phyloP scores from a whole-genome alignment of 2,113 vertebrate species.

The Perca flavescens region DNA sequence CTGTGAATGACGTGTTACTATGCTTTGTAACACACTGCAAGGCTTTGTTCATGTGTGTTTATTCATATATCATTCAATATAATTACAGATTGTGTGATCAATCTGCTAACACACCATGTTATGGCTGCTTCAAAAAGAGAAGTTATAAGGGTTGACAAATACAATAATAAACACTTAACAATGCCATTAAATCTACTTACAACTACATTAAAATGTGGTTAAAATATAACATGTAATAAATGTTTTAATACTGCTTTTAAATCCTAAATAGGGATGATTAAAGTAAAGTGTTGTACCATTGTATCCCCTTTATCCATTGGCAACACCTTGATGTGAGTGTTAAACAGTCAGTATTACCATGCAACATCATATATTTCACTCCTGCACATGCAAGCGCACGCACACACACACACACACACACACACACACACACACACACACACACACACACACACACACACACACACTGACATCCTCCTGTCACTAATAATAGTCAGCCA shows the following conservation, averaged over 20 bases:
- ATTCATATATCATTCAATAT: too few species aligned
- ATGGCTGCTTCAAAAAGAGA: too few species aligned
- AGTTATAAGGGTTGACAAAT: not conserved
- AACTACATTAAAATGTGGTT: not conserved
- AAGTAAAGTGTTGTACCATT: not conserved
- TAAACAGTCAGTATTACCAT: constrained; percentile 1
- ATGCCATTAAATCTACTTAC: not conserved
- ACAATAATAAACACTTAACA: not conserved
- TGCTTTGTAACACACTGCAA: too few species aligned
- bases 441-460: not conserved
- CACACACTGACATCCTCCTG: constrained; percentile 4
- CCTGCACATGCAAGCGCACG: not conserved
- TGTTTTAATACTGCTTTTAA: not conserved
- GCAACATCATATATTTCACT: constrained; percentile 3
- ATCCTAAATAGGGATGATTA: not conserved
- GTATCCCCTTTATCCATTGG: not conserved
- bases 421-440: not conserved
- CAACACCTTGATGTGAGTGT: not conserved
- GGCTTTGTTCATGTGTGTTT: too few species aligned
- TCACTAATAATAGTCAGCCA: constrained; percentile 22
- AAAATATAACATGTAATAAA: not conserved
- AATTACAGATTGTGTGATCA: not conserved
- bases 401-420: too few species aligned
- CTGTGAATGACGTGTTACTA: not conserved
- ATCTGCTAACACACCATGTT: not conserved